phyloP scores from a whole-genome alignment of 2,113 vertebrate genomes.

The Alaudala cheleensis region DNA sequence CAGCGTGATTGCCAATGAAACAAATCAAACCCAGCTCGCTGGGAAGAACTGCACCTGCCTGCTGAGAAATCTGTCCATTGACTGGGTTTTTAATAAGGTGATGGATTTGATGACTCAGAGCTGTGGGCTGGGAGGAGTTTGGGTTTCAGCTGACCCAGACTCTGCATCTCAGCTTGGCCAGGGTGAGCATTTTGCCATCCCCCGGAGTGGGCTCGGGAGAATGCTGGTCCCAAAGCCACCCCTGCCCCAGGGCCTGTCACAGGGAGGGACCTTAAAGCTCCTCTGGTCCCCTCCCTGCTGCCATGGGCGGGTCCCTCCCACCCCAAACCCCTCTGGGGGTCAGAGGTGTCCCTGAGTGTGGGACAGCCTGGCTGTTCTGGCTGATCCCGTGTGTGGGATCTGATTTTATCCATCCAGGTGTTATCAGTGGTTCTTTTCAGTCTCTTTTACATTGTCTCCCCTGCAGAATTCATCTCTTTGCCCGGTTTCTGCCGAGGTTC shows the following conservation, averaged over 20 bases:
- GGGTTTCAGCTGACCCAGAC: not conserved
- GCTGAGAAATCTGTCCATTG: not conserved
- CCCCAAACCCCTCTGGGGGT: not conserved
- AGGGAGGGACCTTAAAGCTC: too few relatives aligned
- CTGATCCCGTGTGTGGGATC: not conserved
- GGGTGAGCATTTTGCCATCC: not conserved
- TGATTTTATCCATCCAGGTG: fast-evolving
- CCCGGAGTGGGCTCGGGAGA: not conserved
- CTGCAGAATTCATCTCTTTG: not conserved
- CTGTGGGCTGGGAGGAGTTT: not conserved
- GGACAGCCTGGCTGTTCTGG: not conserved
- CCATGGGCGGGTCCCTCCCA: fast-evolving
- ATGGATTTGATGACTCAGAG: not conserved
- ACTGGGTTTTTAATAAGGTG: not conserved
- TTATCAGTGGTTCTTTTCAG: too few relatives aligned
- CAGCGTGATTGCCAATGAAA: not conserved
- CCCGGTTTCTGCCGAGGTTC: fast-evolving
- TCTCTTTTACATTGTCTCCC: not conserved
- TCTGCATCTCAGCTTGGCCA: not conserved
- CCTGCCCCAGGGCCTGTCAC: not conserved
- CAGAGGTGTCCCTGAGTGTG: too few relatives aligned
- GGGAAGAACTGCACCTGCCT: not conserved
- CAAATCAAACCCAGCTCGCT: not conserved
- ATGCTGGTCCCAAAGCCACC: fast-evolving
- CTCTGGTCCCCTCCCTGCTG: not conserved